Conservation (phyloP, 2,797 vertebrate species). For the Diplodus sargus region DNA sequence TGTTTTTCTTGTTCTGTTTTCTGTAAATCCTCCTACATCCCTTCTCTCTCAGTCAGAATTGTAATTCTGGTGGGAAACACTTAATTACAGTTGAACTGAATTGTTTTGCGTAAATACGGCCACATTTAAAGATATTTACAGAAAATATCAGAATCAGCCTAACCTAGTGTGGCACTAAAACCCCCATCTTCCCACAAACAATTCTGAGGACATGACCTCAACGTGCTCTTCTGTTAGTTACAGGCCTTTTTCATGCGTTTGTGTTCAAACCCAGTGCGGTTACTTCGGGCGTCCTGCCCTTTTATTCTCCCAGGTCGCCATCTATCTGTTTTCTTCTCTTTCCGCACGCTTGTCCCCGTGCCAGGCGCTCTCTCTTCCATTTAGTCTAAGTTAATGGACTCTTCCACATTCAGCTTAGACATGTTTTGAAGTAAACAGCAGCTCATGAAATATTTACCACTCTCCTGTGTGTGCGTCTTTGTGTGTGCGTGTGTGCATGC, state of each 20-base stretch:
- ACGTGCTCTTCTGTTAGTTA: background rate
- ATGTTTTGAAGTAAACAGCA: slow-evolving; percentile 76
- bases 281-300: slow-evolving; percentile 43
- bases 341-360: slow-evolving; percentile 24
- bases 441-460: slow-evolving; percentile 81
- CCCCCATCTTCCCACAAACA: background rate
- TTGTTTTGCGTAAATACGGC: slow-evolving; percentile 4
- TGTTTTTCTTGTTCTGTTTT: background rate
- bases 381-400: slow-evolving; percentile 77
- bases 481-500: slow-evolving; percentile 23
- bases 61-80: background rate
- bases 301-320: slow-evolving; percentile 39
- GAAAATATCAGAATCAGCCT: background rate
- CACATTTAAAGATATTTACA: background rate
- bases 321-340: slow-evolving; percentile 40
- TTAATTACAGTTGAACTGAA: background rate
- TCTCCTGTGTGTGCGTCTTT: slow-evolving; percentile 37
- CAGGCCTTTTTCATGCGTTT: slow-evolving; percentile 8
- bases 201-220: slow-evolving; percentile 26
- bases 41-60: background rate
- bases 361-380: slow-evolving; percentile 57
- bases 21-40: background rate
- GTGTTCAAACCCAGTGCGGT: slow-evolving; percentile 44
- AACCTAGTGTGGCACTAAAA: background rate
- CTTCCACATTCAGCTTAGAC: slow-evolving; percentile 64